A percentile compares a stretch with the other conserved stretches of the same genome.
Evolutionary conservation across 1,140 invertebrate genomes (phyloP).

Genomic region (Bombyx mandarina): DNA sequence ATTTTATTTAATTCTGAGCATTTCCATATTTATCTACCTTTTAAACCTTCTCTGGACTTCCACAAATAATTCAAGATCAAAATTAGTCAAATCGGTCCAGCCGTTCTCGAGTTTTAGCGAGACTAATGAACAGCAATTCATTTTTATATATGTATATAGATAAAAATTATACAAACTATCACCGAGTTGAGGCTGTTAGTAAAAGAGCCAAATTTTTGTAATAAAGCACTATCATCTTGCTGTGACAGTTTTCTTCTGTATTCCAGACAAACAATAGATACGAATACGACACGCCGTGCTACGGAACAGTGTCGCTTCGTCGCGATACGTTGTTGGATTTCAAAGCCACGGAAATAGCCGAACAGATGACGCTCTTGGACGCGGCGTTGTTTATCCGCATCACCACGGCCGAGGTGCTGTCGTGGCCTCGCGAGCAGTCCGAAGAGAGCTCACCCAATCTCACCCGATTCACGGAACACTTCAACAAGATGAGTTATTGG

Average conservation of each 20-base stretch:
- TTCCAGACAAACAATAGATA: slow-evolving; percentile 51
- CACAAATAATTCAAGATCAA: no score
- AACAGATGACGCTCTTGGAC: slow-evolving; percentile 98
- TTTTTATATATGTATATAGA: neutral
- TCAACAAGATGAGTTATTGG: slow-evolving; percentile 99
- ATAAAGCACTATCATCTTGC: neutral
- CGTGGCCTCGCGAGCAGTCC: slow-evolving; percentile 97
- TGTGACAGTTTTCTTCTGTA: slow-evolving; percentile 5
- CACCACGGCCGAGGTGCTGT: slow-evolving; percentile 95
- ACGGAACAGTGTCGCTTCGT: slow-evolving; percentile 65
- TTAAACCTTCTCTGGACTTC: no score
- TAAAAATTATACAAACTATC: no score
- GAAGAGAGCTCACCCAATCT: slow-evolving; percentile 97
- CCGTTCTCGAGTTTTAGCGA: no score
- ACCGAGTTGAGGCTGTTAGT: no score
- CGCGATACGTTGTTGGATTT: slow-evolving; percentile 88
- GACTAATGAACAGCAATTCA: no score
- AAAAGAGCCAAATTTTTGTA: neutral
- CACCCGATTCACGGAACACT: slow-evolving; percentile 97
- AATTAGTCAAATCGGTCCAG: no score
- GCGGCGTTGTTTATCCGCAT: slow-evolving; percentile 96
- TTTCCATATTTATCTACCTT: no score
- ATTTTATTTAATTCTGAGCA: no score
- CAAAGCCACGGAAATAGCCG: slow-evolving; percentile 88
- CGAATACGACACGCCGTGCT: slow-evolving; percentile 52